phyloP scores from a whole-genome alignment of 2,113 vertebrate species.

The Pica pica region DNA sequence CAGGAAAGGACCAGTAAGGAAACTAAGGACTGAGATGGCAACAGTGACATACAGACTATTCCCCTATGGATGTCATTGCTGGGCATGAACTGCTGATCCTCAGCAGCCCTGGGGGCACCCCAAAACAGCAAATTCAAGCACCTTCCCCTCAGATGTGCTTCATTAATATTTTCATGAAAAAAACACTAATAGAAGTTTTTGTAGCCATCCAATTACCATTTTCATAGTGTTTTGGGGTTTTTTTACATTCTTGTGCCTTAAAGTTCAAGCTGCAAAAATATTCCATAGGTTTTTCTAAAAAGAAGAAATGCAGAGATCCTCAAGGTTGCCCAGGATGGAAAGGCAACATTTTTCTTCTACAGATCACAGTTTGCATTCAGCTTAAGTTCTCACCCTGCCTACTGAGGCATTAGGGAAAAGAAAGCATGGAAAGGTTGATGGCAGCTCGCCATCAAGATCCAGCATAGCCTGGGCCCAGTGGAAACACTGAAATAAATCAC shows the following conservation, averaged over 20 bases:
- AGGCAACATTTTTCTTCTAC: background rate
- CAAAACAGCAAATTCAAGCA: background rate
- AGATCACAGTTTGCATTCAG: background rate
- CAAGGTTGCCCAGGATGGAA: background rate
- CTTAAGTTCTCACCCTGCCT: background rate
- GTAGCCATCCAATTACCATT: background rate
- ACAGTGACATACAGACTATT: background rate
- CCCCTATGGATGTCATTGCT: background rate
- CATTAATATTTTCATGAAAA: background rate
- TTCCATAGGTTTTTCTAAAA: background rate
- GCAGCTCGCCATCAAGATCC: background rate
- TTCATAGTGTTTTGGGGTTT: background rate
- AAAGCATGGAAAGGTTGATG: background rate
- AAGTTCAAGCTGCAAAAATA: background rate
- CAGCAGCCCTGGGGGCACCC: fast-evolving
- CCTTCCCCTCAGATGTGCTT: background rate
- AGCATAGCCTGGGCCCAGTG: background rate
- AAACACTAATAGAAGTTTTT: background rate
- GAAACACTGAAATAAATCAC: background rate
- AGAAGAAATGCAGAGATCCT: background rate
- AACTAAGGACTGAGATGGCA: background rate
- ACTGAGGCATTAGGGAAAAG: background rate
- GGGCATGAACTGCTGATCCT: background rate
- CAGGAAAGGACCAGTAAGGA: background rate
- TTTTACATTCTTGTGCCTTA: background rate